These are phyloP conservation scores for Microtus montanus DNA, from an alignment of 2,113 vertebrate genomes.

Conservation along the genomic window DNA sequence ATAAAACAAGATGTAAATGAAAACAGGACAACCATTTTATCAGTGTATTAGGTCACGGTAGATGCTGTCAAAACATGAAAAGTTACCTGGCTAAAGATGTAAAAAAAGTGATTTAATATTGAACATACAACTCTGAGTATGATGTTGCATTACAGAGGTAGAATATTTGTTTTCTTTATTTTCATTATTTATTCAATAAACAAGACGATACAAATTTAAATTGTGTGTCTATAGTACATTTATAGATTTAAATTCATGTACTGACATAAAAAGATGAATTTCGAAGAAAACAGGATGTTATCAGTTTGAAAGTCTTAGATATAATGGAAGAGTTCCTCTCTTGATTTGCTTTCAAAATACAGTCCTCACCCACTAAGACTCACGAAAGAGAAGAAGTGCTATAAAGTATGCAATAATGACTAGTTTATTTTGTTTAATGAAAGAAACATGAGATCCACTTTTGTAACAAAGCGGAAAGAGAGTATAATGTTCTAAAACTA, in stretches of 20 bases:
- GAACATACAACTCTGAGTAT: background rate
- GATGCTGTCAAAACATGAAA: background rate
- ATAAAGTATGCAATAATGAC: background rate
- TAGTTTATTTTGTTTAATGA: background rate
- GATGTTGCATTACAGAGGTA: background rate
- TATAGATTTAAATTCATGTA: constrained; percentile 5
- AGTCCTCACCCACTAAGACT: background rate
- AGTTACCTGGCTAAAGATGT: background rate
- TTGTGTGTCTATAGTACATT: background rate
- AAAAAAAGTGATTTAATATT: background rate
- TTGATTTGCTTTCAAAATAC: background rate
- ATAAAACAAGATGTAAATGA: background rate
- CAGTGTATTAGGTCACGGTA: background rate
- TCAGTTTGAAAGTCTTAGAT: background rate
- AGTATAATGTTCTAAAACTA: background rate
- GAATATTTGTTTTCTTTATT: background rate
- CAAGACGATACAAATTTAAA: background rate
- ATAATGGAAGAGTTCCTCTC: background rate
- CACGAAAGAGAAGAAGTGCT: background rate
- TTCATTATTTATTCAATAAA: background rate
- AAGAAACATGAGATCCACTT: background rate
- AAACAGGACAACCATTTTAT: background rate
- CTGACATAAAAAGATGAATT: background rate
- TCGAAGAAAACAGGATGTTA: background rate
- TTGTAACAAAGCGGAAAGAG: background rate